Conservation (phyloP, 2,888 invertebrate genomes). For the Lochmaea crataegi region DNA sequence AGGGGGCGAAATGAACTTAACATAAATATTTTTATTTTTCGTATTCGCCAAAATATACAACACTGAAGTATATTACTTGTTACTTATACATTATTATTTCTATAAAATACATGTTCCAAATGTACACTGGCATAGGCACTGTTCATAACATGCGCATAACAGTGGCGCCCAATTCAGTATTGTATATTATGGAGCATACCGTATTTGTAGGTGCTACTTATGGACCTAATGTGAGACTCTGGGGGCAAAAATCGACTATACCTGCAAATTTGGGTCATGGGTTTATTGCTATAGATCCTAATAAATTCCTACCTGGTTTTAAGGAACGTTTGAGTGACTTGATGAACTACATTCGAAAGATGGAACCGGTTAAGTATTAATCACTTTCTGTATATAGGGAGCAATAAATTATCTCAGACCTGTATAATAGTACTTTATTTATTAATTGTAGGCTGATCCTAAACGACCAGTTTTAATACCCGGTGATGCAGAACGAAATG, state of each 20-base stretch:
- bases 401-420: too few relatives aligned
- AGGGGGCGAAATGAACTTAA: too few relatives aligned
- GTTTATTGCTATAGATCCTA: slow-evolving; percentile 88
- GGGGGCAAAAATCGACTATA: slow-evolving; percentile 68
- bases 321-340: slow-evolving; percentile 78
- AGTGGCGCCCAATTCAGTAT: too few relatives aligned
- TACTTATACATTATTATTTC: too few relatives aligned
- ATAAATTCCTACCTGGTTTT: slow-evolving; percentile 85
- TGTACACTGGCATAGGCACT: too few relatives aligned
- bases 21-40: too few relatives aligned
- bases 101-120: too few relatives aligned
- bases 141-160: too few relatives aligned
- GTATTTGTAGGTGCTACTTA: slow-evolving; percentile 62
- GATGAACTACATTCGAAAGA: slow-evolving; percentile 74
- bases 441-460: slow-evolving; percentile 61
- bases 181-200: too few relatives aligned
- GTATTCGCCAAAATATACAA: too few relatives aligned
- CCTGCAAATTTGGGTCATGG: slow-evolving; percentile 88
- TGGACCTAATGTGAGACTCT: slow-evolving; percentile 82
- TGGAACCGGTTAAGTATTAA: slow-evolving; percentile 68
- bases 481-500: slow-evolving; percentile 84
- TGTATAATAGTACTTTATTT: neutral
- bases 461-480: slow-evolving; percentile 78
- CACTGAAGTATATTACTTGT: too few relatives aligned
- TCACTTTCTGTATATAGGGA: too few relatives aligned